These are phyloP conservation scores for Callaeas wilsoni DNA, from an alignment of 2,113 vertebrate genomes.

Conservation along the genomic window DNA sequence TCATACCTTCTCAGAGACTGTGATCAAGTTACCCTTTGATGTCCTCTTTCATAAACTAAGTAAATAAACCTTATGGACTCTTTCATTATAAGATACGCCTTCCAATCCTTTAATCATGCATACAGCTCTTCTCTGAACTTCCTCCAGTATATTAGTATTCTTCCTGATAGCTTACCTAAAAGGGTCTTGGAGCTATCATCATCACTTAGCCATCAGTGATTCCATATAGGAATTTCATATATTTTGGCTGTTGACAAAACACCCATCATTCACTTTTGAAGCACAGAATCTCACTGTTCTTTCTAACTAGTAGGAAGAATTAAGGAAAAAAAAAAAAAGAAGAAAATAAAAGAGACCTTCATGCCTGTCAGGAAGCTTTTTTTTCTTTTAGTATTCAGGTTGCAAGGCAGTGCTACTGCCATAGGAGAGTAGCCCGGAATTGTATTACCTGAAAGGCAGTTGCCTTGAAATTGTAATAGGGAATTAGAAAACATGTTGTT, in stretches of 20 bases:
- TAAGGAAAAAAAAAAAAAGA: fast-evolving
- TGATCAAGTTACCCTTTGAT: background rate
- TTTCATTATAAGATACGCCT: background rate
- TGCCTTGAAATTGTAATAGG: slow-evolving; percentile 6
- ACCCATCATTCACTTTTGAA: background rate
- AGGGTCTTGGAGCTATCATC: background rate
- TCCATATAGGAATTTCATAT: background rate
- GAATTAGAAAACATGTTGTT: slow-evolving; percentile 46
- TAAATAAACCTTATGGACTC: background rate
- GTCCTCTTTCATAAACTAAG: background rate
- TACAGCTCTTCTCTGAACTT: background rate
- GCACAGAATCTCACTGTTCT: background rate
- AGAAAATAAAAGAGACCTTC: background rate
- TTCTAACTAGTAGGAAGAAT: background rate
- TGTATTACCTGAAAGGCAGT: background rate
- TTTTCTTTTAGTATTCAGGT: slow-evolving; percentile 20
- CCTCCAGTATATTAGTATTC: background rate
- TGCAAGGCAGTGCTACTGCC: background rate
- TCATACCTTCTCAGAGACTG: background rate
- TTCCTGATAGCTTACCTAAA: background rate
- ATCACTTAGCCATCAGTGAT: background rate
- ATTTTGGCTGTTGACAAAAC: background rate
- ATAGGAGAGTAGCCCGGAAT: background rate
- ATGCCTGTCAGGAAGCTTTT: background rate
- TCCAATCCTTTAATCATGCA: background rate